Base-by-base conservation (phyloP, 2,888 invertebrate genomes). In the Helobdella robusta region DNA sequence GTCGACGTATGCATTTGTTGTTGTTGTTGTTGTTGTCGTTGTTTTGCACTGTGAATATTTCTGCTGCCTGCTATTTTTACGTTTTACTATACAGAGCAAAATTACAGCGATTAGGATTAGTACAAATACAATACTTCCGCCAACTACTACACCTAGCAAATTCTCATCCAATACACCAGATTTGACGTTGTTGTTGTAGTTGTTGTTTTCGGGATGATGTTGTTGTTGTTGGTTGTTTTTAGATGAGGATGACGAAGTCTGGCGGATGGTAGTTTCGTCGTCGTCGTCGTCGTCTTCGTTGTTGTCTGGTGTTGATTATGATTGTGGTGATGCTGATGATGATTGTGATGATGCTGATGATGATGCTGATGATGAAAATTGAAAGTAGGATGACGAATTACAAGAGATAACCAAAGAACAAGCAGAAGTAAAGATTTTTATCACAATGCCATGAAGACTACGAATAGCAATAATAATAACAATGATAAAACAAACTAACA, bases 41-140 rank as follows among this genome's bases (percentile, higher is more conserved):
- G 44, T 20, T 35, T 62, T 62, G 34, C 62, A 62, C 50, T 62
- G 62, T 15, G 62, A 62, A 30, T 62, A 62, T n/a, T 62, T 62
- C 34, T 62, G 62, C 20, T 59, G 59, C 2, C 62, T n/a, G 23
- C 73, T 71, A 20, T 30, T 30, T 32, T 50, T 46, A 28, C 73
- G 72, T 54, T 73, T 73, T n/a, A 67, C 34, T 23, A 68, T 25
- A 34, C 74, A 69, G 60, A 88, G 85, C 64, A 89, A 82, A 77
- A 86, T 85, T 73, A 88, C 86, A 4, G 86, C 86, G 1, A 85
- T 86, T 59, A 89, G 83, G 59, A 87, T 86, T 59, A 77, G 71
- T 44, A 77, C 73, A 56, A 88, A 83, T 0, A 86, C 87, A 30
- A 86, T 86, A 59, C 88, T 79, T 4, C 88, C 86, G n/a, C 88